These are phyloP conservation scores for Xestia xanthographa DNA, from an alignment of 2,888 invertebrate species.

Conservation along the genomic window DNA sequence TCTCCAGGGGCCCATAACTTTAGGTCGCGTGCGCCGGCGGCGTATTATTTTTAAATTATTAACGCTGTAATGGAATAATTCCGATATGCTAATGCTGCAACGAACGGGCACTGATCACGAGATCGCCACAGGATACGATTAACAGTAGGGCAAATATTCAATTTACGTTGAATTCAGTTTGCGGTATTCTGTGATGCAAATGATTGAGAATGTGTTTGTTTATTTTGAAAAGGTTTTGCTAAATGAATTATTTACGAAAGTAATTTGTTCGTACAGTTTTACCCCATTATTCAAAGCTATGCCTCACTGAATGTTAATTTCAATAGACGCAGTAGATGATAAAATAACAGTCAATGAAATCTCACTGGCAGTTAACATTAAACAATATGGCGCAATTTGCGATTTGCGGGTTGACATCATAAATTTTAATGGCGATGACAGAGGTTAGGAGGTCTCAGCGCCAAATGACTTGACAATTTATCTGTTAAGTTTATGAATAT, in stretches of 20 bases:
- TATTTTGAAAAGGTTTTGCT: slow-evolving; percentile 51
- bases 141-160: slow-evolving; percentile 66
- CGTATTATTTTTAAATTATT: slow-evolving; percentile 89
- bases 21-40: slow-evolving; percentile 83
- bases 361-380: slow-evolving; percentile 23
- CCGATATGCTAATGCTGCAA: slow-evolving; percentile 86
- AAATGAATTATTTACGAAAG: slow-evolving; percentile 61
- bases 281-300: slow-evolving; percentile 4
- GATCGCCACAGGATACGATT: slow-evolving; percentile 72
- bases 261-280: slow-evolving; percentile 8
- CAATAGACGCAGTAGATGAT: slow-evolving; percentile 29
- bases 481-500: slow-evolving; percentile 58
- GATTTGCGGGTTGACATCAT: slow-evolving; percentile 57
- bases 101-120: slow-evolving; percentile 84
- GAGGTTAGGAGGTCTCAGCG: slow-evolving; percentile 46
- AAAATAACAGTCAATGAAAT: slow-evolving; percentile 35
- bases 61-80: slow-evolving; percentile 89
- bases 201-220: slow-evolving; percentile 54
- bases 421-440: slow-evolving; percentile 57
- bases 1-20: slow-evolving; percentile 86
- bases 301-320: slow-evolving; percentile 17
- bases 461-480: slow-evolving; percentile 60
- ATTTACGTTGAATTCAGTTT: slow-evolving; percentile 52
- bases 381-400: slow-evolving; percentile 38
- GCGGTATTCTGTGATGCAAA: slow-evolving; percentile 60